phyloP scores from a whole-genome alignment of 1,140 invertebrate genomes.

The Drosophila funebris region DNA sequence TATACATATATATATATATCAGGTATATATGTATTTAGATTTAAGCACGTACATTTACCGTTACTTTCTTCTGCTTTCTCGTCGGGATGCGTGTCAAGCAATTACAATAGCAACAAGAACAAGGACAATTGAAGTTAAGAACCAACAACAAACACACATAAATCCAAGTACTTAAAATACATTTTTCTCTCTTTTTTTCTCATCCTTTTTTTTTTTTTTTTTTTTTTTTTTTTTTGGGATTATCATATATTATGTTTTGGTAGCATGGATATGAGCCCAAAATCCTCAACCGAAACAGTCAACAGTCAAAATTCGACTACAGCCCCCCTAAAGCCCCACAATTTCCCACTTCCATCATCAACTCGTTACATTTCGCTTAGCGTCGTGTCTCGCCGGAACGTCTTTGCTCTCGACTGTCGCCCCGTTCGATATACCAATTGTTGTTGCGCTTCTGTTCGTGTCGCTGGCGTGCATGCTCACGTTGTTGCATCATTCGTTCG shows the following conservation, averaged over 20 bases:
- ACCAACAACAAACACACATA: conserved; percentile 19
- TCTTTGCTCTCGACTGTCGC: conserved; percentile 60
- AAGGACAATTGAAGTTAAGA: conserved; percentile 1
- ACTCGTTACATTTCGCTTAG: conserved; percentile 11
- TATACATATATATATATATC: conserved; percentile 8
- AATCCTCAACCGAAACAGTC: neutral
- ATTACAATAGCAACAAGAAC: conserved; percentile 5
- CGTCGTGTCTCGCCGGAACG: conserved; percentile 51
- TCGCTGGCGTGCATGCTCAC: conserved; percentile 54
- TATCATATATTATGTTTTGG: neutral
- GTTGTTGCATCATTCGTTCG: conserved; percentile 69
- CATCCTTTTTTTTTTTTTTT: neutral
- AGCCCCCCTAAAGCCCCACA: too few species aligned
- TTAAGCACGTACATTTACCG: conserved; percentile 15
- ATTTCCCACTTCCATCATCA: neutral
- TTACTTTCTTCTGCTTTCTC: neutral
- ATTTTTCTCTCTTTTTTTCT: neutral
- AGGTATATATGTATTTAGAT: conserved; percentile 3
- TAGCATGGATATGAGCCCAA: neutral
- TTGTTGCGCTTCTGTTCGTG: conserved; percentile 61
- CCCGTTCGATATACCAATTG: conserved; percentile 77
- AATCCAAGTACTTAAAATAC: conserved; percentile 8
- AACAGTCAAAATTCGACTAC: neutral
- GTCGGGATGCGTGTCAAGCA: conserved; percentile 4
- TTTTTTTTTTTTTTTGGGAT: neutral